A percentile compares a stretch with the other conserved stretches of the same genome.
Conservation (phyloP, 2,888 invertebrate genomes). For the Thecocarcelia acutangulata region DNA sequence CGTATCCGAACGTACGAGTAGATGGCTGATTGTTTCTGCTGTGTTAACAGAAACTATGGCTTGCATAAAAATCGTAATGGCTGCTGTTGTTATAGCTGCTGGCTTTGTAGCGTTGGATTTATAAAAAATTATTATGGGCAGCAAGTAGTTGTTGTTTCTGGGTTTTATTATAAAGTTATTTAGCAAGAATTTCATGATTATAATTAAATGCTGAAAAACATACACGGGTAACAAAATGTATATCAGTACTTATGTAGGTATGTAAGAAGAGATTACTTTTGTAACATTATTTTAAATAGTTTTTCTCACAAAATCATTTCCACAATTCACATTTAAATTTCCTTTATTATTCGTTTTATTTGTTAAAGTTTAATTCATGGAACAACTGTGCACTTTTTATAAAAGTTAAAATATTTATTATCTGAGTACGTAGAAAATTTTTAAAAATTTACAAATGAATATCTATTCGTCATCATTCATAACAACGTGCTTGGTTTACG, state of each 20-base stretch:
- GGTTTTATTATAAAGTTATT: constrained; percentile 54
- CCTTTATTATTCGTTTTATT: too few relatives aligned
- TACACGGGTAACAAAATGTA: too few relatives aligned
- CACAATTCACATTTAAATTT: too few relatives aligned
- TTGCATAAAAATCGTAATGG: constrained; percentile 59
- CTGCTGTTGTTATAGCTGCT: constrained; percentile 38
- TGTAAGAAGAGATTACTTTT: too few relatives aligned
- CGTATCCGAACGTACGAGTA: constrained; percentile 28
- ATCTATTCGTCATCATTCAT: constrained; percentile 26
- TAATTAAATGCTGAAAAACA: neutral
- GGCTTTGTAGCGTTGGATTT: constrained; percentile 18
- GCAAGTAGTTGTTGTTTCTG: constrained; percentile 44
- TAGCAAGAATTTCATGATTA: constrained; percentile 54
- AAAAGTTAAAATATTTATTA: too few relatives aligned
- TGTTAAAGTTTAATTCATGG: too few relatives aligned
- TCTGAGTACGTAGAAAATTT: too few relatives aligned
- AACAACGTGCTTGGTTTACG: constrained; percentile 1
- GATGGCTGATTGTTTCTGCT: constrained; percentile 40
- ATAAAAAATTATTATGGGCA: constrained; percentile 45
- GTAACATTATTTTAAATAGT: too few relatives aligned
- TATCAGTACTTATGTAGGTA: too few relatives aligned
- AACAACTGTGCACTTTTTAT: too few relatives aligned
- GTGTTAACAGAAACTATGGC: constrained; percentile 57
- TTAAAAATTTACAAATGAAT: too few relatives aligned
- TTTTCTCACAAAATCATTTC: too few relatives aligned